These are phyloP conservation scores for Tetramorium parvispinum DNA, from an alignment of 1,140 invertebrate genomes.

Conservation along the genomic window DNA sequence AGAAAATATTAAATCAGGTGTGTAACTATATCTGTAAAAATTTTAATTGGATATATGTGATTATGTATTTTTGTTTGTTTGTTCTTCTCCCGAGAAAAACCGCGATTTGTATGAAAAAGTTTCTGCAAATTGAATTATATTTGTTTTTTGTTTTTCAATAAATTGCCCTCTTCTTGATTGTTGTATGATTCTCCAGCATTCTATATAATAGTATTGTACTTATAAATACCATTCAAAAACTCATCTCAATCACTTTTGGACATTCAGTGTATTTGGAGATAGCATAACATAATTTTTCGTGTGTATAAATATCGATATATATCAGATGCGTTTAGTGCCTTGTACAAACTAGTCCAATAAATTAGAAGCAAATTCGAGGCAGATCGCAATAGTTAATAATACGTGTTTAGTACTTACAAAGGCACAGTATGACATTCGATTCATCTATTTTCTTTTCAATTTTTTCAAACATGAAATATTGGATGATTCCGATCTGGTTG, in stretches of 20 bases:
- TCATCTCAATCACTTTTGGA: conserved; percentile 32
- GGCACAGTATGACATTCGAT: background rate
- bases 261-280: conserved; percentile 45
- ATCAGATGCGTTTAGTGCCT: conserved; percentile 63
- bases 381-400: conserved; percentile 12
- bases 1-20: too few relatives aligned
- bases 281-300: conserved; percentile 59
- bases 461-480: background rate
- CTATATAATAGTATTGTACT: conserved; percentile 51
- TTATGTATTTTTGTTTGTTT: background rate
- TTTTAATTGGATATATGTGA: too few relatives aligned
- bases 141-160: background rate
- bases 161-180: conserved; percentile 22
- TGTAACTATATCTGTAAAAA: too few relatives aligned
- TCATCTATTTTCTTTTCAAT: background rate
- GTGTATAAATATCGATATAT: conserved; percentile 52
- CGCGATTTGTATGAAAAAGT: background rate
- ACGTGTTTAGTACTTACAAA: conserved; percentile 19
- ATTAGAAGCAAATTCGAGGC: conserved; percentile 10
- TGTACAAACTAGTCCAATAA: conserved; percentile 57
- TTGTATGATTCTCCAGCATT: conserved; percentile 23
- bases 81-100: background rate
- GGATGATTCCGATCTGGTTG: background rate
- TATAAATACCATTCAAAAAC: conserved; percentile 32
- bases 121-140: background rate